Base-by-base conservation (phyloP, 1,140 invertebrate species). In the Onthophagus taurus region DNA sequence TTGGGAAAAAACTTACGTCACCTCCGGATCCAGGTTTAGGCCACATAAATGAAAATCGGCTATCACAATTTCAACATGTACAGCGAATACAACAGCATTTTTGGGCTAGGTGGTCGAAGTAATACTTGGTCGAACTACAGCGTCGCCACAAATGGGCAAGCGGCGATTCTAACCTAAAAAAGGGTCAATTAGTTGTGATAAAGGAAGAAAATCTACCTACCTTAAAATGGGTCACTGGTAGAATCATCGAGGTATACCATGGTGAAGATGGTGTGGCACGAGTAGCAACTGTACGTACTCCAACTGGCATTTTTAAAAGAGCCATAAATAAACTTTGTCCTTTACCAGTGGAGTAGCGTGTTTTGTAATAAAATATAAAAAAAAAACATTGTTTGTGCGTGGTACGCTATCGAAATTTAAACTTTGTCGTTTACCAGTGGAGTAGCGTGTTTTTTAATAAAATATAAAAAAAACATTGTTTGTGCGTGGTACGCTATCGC, bases 101-200 rank as follows among this genome's bases (percentile, higher is more conserved):
- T 23, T 44, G 42, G 42, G 8, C 6, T 3, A 30, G 42, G 9
- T 44, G 30, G 31, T n/a, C 6, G 16, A 44, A 33, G 34, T 16
- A 44, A 44, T 44, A 34, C 24, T 12, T 44, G 6, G 13, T 17
- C 1, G 42, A 44, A 7, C 31, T 42, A 17, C 41, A 42, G 17
- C 42, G 34, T 13, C 21, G 30, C 7, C 17, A n/a, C n/a, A 44
- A 44, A 33, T 44, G 42, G 24, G 18, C n/a, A 29, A 3, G 9
- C 33, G 5, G 17, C 19, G 13, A 33, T 4, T 1, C 20, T 7
- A 33, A 18, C 18, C 21, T 35, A 3, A 19, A 33, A 19, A 6
- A 7, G 2, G 30, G 13, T 4, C 2, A 7, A 11, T 7, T 44
- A 6, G 20, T 44, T 12, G 2, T 44, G 6, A 44, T 44, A 17